Evolutionary conservation across 1,140 invertebrate species (phyloP).

Genomic region (Trypoxylus dichotomus): DNA sequence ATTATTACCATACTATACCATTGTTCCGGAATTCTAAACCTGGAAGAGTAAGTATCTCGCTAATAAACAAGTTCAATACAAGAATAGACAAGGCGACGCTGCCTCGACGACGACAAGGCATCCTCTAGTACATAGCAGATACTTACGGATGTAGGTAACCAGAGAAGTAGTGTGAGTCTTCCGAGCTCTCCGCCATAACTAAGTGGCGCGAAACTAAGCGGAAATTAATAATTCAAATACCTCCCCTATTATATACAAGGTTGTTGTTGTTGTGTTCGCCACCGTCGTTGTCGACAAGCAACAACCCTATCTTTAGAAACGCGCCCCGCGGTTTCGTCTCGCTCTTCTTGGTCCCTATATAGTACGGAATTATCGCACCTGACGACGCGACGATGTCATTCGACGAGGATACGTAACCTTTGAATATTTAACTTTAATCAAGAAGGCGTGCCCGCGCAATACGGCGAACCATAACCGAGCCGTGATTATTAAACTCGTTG

Average conservation of each 20-base stretch:
- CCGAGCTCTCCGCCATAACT: neutral
- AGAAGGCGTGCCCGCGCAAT: neutral
- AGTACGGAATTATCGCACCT: conserved; percentile 36
- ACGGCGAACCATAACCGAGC: neutral
- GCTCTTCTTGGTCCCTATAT: neutral
- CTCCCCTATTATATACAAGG: neutral
- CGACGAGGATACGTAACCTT: conserved; percentile 29
- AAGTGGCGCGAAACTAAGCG: neutral
- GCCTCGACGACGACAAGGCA: neutral
- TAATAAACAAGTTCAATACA: neutral
- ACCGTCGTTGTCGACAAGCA: no score
- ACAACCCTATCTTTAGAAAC: no score
- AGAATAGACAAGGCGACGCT: neutral
- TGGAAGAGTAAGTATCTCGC: neutral
- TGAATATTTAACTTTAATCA: conserved; percentile 39
- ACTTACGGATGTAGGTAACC: neutral
- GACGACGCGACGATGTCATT: conserved; percentile 30
- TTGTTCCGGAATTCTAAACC: no score
- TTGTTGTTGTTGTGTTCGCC: neutral
- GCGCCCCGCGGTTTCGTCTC: neutral
- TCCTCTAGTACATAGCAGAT: neutral
- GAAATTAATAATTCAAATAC: neutral
- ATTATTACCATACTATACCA: no score
- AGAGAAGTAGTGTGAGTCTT: neutral
- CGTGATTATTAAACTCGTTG: neutral